Evolutionary conservation across 2,888 invertebrate species (phyloP).

Genomic region (Lysandra coridon): DNA sequence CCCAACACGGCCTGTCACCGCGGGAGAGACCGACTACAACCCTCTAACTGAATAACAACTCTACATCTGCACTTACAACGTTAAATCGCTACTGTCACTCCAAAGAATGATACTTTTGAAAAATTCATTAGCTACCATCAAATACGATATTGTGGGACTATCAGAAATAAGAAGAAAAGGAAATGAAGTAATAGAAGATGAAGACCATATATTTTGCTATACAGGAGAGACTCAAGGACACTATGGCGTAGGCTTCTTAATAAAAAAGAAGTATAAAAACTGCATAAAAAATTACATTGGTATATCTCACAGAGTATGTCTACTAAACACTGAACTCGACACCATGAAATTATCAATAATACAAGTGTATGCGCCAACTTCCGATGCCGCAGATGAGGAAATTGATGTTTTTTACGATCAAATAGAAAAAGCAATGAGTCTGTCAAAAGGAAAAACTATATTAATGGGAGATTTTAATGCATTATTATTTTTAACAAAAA

Average conservation of each 20-base stretch:
- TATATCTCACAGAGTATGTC: slow-evolving; percentile 39
- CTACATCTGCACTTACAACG: slow-evolving; percentile 38
- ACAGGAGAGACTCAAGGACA: too few relatives aligned
- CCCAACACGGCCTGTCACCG: slow-evolving; percentile 38
- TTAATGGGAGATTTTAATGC: slow-evolving; percentile 36
- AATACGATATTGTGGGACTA: slow-evolving; percentile 41
- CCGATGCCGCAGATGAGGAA: slow-evolving; percentile 31
- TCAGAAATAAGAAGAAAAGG: slow-evolving; percentile 41
- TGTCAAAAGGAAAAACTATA: slow-evolving; percentile 23
- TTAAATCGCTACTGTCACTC: too few relatives aligned
- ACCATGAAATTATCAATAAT: slow-evolving; percentile 33
- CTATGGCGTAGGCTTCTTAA: too few relatives aligned
- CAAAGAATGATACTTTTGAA: slow-evolving; percentile 37
- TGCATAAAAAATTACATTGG: too few relatives aligned
- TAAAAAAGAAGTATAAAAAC: too few relatives aligned
- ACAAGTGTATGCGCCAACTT: slow-evolving; percentile 38
- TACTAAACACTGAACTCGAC: slow-evolving; percentile 37
- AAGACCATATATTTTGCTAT: too few relatives aligned
- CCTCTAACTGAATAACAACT: slow-evolving; percentile 34
- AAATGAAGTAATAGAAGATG: too few relatives aligned
- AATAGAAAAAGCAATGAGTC: slow-evolving; percentile 32
- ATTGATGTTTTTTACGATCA: slow-evolving; percentile 31
- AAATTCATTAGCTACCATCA: slow-evolving; percentile 35
- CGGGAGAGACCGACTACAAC: slow-evolving; percentile 35
- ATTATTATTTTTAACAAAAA: too few relatives aligned